phyloP scores from a whole-genome alignment of 2,888 invertebrate genomes.

The Dasypogon diadema region DNA sequence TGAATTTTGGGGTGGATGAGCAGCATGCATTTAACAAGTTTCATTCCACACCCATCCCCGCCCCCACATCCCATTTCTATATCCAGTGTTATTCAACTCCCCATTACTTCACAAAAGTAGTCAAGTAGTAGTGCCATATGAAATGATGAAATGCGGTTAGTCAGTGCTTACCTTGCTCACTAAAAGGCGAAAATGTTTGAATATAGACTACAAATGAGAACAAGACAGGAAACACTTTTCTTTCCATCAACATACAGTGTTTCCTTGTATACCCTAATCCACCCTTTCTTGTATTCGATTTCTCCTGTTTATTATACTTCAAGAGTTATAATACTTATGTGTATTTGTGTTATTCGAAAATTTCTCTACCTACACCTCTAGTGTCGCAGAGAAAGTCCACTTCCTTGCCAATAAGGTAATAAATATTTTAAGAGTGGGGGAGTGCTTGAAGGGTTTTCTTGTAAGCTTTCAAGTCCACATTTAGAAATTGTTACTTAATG shows the following conservation, averaged over 20 bases:
- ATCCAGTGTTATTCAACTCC: neutral
- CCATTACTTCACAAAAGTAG: too few species aligned
- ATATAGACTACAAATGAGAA: slow-evolving; percentile 42
- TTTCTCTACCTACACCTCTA: neutral
- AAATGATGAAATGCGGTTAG: slow-evolving; percentile 36
- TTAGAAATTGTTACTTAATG: neutral
- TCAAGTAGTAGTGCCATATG: neutral
- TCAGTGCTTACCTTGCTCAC: slow-evolving; percentile 28
- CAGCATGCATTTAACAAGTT: neutral
- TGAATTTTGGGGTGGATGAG: neutral
- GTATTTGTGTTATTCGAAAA: neutral
- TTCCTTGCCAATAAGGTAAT: slow-evolving; percentile 37
- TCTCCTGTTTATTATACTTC: slow-evolving; percentile 9
- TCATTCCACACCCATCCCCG: neutral
- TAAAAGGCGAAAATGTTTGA: slow-evolving; percentile 31
- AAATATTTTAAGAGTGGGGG: slow-evolving; percentile 1
- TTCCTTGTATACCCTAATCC: too few species aligned
- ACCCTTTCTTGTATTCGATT: neutral
- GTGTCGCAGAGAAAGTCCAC: neutral
- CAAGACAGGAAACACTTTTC: slow-evolving; percentile 29
- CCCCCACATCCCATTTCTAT: neutral
- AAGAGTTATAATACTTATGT: too few species aligned
- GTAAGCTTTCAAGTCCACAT: too few species aligned
- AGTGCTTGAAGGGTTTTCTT: neutral
- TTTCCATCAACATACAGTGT: slow-evolving; percentile 22